phyloP scores from a whole-genome alignment of 2,888 invertebrate species.

The Nematopogon swammerdamellus region DNA sequence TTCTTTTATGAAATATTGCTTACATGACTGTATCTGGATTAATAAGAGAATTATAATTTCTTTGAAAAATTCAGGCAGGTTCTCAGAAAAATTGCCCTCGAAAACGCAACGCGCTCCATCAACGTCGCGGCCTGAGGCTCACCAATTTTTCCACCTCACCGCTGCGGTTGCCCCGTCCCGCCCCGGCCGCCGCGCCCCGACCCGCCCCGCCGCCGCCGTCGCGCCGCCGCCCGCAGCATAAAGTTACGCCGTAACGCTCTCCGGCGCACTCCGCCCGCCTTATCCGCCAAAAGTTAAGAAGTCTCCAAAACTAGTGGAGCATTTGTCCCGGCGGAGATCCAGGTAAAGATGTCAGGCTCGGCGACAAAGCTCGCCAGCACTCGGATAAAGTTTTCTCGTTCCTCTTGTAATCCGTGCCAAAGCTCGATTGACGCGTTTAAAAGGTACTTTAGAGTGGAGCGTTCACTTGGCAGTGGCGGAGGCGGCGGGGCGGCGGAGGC shows the following conservation, averaged over 20 bases:
- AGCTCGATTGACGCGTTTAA: background rate
- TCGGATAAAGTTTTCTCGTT: background rate
- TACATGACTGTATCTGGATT: too few species aligned
- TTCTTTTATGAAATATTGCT: too few species aligned
- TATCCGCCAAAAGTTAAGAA: background rate
- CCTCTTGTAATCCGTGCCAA: background rate
- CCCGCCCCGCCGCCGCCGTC: background rate
- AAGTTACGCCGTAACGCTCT: background rate
- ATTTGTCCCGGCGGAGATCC: background rate
- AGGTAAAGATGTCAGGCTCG: background rate
- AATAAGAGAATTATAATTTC: too few species aligned
- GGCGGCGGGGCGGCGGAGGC: too few species aligned
- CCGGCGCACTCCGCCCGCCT: background rate
- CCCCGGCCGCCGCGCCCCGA: too few species aligned
- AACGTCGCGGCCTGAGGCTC: too few species aligned
- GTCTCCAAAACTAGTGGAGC: background rate
- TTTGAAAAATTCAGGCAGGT: too few species aligned
- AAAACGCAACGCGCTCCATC: too few species aligned
- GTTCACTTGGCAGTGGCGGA: too few species aligned
- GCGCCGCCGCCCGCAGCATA: background rate
- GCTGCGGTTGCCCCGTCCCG: too few species aligned
- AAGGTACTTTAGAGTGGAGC: background rate
- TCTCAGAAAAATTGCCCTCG: too few species aligned
- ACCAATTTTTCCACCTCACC: too few species aligned
- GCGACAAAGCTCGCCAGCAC: background rate